Evolutionary conservation across 2,888 invertebrate genomes (phyloP), one percentile per base, ranked within the genome.

Genomic region (Liopterus haemorrhoidalis): DNA sequence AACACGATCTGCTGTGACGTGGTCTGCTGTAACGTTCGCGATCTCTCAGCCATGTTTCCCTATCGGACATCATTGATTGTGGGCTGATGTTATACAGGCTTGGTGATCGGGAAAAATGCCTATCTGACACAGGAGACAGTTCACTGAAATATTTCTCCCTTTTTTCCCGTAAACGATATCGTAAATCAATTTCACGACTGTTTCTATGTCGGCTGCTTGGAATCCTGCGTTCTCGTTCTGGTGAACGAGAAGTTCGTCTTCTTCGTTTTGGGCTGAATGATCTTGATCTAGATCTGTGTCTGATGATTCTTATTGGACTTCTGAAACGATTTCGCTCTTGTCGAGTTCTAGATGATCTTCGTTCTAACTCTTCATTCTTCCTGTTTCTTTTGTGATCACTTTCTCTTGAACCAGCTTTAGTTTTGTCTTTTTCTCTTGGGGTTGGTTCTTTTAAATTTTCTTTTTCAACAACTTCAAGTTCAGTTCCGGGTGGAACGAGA

Each of bases 401-500:
- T n/a, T n/a, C n/a, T n/a, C n/a, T n/a, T n/a, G n/a, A n/a, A n/a
- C n/a, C n/a, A n/a, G n/a, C n/a, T n/a, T n/a, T n/a, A n/a, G n/a
- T n/a, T 37, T 16, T 33, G 8, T 38, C 24, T 44, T 19, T 28
- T 50, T 24, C 44, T 11, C 32, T 9, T 25, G 48, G 43, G 11
- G 54, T 36, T 46, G 52, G 42, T 16, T 46, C 54, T 19, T 20
- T n/a, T n/a, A n/a, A 27, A 40, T 47, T 41, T 42, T 41, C 40
- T 20, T 35, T 33, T 33, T 25, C 41, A 50, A 65, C 64, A 3
- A 61, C 57, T 47, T 70, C 70, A 58, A 67, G 63, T 59, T 70
- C 70, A 56, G 62, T 69, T 21, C 70, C 70, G 8, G 70, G 70
- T 6, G 70, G 70, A 5, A 70, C 65, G 21, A 70, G 57, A 15